A percentile compares a stretch with the other conserved stretches of the same genome.
These are phyloP conservation scores for Hymenochirus boettgeri DNA, from an alignment of 2,113 vertebrate genomes.

Conservation along the genomic window DNA sequence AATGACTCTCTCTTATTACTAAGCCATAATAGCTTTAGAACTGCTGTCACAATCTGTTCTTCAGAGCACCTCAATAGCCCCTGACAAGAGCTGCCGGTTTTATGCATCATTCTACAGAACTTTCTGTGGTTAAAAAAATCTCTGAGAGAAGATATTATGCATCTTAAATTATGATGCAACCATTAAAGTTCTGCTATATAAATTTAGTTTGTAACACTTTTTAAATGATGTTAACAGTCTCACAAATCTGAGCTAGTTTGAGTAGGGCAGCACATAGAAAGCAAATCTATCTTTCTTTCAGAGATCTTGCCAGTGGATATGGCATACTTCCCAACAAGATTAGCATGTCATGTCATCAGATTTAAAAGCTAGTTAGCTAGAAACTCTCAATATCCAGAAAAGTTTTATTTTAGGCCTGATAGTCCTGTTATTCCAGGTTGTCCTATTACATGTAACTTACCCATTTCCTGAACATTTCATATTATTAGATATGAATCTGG, in stretches of 20 bases:
- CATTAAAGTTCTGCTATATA: neutral
- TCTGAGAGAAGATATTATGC: neutral
- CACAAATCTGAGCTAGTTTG: slow-evolving; percentile 7
- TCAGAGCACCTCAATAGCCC: neutral
- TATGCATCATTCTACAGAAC: neutral
- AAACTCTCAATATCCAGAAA: too few species aligned
- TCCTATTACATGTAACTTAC: too few species aligned
- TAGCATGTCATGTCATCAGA: slow-evolving; percentile 18
- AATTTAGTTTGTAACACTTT: neutral
- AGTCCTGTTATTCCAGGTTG: too few species aligned
- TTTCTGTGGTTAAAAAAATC: neutral
- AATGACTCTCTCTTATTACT: slow-evolving; percentile 18
- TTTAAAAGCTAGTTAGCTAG: slow-evolving; percentile 12
- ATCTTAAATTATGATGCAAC: slow-evolving; percentile 1
- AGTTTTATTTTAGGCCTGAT: too few species aligned
- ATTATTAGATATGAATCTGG: too few species aligned
- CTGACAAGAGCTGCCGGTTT: neutral
- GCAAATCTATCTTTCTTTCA: slow-evolving; percentile 10
- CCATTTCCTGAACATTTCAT: too few species aligned
- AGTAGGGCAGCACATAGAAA: slow-evolving; percentile 4
- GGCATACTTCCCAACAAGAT: slow-evolving; percentile 23
- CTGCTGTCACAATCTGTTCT: slow-evolving; percentile 11
- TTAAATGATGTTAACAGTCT: neutral
- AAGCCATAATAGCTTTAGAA: neutral
- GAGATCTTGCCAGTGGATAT: slow-evolving; percentile 6